Percentiles rank a stretch among this genome's conserved stretches.
These are phyloP conservation scores for Clitarchus hookeri DNA, from an alignment of 2,888 invertebrate species.

Conservation along the genomic window DNA sequence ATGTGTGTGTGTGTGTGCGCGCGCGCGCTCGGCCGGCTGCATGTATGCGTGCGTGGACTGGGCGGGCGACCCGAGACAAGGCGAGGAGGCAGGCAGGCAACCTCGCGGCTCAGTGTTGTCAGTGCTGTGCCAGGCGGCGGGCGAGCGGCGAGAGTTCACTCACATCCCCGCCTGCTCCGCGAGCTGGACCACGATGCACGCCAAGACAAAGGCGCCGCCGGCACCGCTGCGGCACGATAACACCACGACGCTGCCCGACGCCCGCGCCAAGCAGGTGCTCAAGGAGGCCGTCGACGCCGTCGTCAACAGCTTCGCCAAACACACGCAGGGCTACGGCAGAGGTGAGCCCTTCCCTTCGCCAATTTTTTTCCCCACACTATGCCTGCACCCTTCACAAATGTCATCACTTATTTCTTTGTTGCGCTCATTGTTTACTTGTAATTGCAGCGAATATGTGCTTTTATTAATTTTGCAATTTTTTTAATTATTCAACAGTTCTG, in stretches of 20 bases:
- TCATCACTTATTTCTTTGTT: background rate
- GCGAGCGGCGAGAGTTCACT: conserved; percentile 20
- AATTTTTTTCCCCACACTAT: background rate
- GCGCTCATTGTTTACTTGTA: background rate
- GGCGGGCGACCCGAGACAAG: conserved; percentile 5
- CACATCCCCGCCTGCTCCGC: conserved; percentile 23
- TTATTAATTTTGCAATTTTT: background rate
- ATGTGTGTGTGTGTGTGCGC: background rate
- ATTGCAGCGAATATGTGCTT: background rate
- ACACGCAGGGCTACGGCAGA: conserved; percentile 71
- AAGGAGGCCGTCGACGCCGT: conserved; percentile 75
- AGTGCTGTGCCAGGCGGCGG: conserved; percentile 17
- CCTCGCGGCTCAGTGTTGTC: conserved; percentile 14
- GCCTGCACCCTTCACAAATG: background rate
- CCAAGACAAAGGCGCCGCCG: conserved; percentile 40
- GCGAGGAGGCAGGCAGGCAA: conserved; percentile 6
- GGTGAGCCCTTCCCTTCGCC: conserved; percentile 55
- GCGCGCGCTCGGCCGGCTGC: background rate
- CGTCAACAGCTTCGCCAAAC: conserved; percentile 74
- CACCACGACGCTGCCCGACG: conserved; percentile 56
- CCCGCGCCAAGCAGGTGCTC: conserved; percentile 62
- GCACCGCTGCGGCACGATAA: conserved; percentile 35
- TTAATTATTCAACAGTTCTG: background rate
- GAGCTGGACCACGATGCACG: conserved; percentile 34
- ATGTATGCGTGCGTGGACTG: conserved; percentile 14